A percentile compares a stretch with the other conserved stretches of the same genome.
Evolutionary conservation across 2,888 invertebrate genomes (phyloP).

Genomic region (Drosophila ezoana): DNA sequence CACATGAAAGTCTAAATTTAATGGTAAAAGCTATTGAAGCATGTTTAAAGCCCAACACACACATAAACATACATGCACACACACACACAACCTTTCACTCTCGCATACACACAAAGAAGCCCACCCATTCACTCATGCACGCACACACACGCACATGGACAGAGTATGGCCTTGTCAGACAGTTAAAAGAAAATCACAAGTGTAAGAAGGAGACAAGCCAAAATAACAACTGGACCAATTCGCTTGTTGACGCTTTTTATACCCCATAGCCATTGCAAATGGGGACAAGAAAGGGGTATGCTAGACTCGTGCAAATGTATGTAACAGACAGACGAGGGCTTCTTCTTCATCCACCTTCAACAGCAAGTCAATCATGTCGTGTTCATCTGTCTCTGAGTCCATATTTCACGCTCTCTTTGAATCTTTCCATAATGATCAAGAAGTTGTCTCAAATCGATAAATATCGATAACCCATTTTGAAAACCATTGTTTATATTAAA

Average conservation of each 20-base stretch:
- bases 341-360: too few species aligned
- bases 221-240: constrained; percentile 25
- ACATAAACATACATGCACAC: constrained; percentile 19
- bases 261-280: background rate
- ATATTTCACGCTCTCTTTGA: too few species aligned
- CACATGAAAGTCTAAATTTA: constrained; percentile 77
- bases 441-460: background rate
- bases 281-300: background rate
- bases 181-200: constrained; percentile 14
- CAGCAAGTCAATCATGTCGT: too few species aligned
- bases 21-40: constrained; percentile 74
- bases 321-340: too few species aligned
- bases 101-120: constrained; percentile 1
- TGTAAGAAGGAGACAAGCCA: constrained; percentile 10
- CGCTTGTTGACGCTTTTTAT: constrained; percentile 47
- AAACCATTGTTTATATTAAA: too few species aligned
- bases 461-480: too few species aligned
- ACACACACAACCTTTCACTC: background rate
- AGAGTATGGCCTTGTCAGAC: constrained; percentile 17
- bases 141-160: constrained; percentile 4
- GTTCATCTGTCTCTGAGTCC: too few species aligned
- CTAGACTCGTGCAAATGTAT: too few species aligned
- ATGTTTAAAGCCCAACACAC: constrained; percentile 52
- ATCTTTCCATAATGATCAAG: background rate
- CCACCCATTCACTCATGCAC: background rate